These are phyloP conservation scores for Patiria pectinifera DNA, from an alignment of 53 echinoderm and acorn worm species.

Conservation along the genomic window DNA sequence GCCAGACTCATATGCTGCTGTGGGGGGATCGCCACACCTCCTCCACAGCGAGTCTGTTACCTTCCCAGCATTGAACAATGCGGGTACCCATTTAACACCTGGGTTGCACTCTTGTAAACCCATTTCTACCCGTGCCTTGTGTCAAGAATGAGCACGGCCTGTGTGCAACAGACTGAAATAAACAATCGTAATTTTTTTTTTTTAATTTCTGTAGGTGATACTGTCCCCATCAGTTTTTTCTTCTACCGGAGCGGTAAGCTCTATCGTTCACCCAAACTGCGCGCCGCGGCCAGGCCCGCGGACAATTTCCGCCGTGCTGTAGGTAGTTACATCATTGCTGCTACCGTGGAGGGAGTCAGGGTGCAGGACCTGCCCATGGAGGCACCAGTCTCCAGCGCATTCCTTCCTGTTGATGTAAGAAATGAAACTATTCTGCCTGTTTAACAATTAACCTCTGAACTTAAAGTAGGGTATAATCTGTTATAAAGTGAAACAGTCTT, in stretches of 20 bases:
- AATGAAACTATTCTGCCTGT: background rate
- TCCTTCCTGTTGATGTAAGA: slow-evolving; percentile 64
- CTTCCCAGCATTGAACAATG: too few relatives aligned
- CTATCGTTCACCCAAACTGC: slow-evolving; percentile 30
- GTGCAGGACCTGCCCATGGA: slow-evolving; percentile 63
- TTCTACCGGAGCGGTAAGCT: slow-evolving; percentile 58
- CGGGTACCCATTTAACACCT: too few relatives aligned
- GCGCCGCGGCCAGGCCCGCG: background rate
- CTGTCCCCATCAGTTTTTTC: slow-evolving; percentile 59
- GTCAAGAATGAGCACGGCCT: too few relatives aligned
- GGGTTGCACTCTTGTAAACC: too few relatives aligned
- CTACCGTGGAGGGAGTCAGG: slow-evolving; percentile 74
- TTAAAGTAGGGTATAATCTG: too few relatives aligned
- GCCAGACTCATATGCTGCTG: too few relatives aligned
- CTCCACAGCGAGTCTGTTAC: too few relatives aligned
- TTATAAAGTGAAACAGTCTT: too few relatives aligned
- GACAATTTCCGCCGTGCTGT: slow-evolving; percentile 47
- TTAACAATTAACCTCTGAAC: background rate
- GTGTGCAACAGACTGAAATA: too few relatives aligned
- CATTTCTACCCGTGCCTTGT: too few relatives aligned
- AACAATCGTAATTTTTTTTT: background rate
- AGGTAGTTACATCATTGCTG: slow-evolving; percentile 69
- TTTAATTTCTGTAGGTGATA: slow-evolving; percentile 23
- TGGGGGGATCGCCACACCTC: too few relatives aligned
- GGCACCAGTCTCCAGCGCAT: slow-evolving; percentile 54